Percentiles rank a stretch among this genome's conserved stretches.
phyloP scores from a whole-genome alignment of 2,888 invertebrate species.

The Eueremaeus valkanovi region DNA sequence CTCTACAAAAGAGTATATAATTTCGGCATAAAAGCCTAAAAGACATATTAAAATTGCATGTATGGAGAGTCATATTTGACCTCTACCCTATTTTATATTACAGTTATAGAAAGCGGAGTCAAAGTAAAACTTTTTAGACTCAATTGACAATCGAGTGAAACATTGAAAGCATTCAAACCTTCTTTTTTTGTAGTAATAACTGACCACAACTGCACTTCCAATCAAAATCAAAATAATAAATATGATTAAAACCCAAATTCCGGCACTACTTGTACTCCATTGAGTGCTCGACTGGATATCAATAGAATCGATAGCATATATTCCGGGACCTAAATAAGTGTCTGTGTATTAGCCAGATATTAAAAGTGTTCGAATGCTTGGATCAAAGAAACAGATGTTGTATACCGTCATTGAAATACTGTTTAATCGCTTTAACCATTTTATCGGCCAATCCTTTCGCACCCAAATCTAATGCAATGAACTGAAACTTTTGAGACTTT shows the following conservation, averaged over 20 bases:
- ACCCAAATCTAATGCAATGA: not conserved
- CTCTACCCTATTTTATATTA: no score
- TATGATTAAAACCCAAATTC: not conserved
- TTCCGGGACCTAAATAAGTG: constrained; percentile 20
- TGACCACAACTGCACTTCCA: not conserved
- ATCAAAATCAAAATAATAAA: not conserved
- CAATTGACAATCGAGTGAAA: not conserved
- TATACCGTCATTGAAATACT: constrained; percentile 10
- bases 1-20: no score
- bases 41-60: no score
- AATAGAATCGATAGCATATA: not conserved
- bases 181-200: not conserved
- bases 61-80: no score
- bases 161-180: not conserved
- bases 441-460: not conserved
- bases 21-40: no score
- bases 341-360: not conserved
- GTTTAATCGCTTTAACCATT: constrained; percentile 1
- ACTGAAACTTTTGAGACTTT: not conserved
- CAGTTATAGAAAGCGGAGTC: no score
- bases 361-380: not conserved
- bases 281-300: not conserved
- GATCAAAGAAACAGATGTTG: not conserved
- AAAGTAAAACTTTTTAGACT: not conserved
- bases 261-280: not conserved